These are phyloP conservation scores for Petaurus breviceps DNA, from an alignment of 2,113 vertebrate species.

Conservation along the genomic window DNA sequence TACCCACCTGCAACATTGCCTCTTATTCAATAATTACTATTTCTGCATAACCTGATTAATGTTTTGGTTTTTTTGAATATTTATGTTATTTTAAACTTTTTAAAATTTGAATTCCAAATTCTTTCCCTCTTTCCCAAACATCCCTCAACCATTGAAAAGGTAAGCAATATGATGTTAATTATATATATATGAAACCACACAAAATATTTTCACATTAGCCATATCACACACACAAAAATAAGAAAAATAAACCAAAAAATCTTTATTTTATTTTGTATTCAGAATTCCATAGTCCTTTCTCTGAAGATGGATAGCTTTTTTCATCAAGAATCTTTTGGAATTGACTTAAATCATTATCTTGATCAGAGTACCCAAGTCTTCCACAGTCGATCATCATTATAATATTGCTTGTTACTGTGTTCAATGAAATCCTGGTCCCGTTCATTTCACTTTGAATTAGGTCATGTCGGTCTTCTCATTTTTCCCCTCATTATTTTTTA, in stretches of 20 bases:
- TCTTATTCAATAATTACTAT: background rate
- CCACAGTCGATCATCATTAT: background rate
- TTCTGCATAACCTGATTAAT: background rate
- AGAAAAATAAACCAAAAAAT: no score
- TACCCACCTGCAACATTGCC: background rate
- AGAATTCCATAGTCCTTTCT: background rate
- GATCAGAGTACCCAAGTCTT: background rate
- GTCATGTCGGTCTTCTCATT: background rate
- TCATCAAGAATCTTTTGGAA: background rate
- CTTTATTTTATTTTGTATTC: background rate
- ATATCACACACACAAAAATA: no score
- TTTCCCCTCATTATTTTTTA: background rate
- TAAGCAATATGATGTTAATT: no score
- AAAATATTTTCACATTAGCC: no score
- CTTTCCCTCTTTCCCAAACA: background rate
- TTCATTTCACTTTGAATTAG: background rate
- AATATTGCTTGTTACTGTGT: background rate
- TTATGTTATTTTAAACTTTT: no score
- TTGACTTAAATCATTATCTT: background rate
- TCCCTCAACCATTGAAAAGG: background rate
- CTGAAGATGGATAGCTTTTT: background rate
- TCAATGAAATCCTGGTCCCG: background rate
- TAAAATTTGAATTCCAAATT: no score
- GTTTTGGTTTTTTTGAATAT: background rate
- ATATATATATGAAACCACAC: no score